These are phyloP conservation scores for Charadrius vociferus DNA, from an alignment of 2,113 vertebrate species.

Conservation along the genomic window DNA sequence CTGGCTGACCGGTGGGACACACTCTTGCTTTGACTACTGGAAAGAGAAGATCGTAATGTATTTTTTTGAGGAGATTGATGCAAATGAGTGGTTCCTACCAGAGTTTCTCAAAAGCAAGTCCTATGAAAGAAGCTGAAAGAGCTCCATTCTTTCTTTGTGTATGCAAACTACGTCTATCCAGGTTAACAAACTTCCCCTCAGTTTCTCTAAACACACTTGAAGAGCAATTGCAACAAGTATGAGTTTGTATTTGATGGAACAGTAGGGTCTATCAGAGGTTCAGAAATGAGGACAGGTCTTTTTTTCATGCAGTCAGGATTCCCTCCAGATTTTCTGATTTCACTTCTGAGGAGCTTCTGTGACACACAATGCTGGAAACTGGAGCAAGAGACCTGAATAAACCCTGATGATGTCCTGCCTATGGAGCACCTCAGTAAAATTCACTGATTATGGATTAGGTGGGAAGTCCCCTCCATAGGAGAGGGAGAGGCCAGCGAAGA, in stretches of 20 bases:
- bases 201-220: background rate
- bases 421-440: background rate
- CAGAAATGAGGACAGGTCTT: background rate
- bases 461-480: background rate
- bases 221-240: background rate
- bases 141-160: background rate
- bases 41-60: background rate
- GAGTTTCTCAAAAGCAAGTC: background rate
- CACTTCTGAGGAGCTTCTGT: background rate
- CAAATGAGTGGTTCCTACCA: background rate
- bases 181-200: background rate
- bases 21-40: background rate
- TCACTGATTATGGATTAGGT: background rate
- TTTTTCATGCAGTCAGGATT: background rate
- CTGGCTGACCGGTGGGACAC: background rate
- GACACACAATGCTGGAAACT: background rate
- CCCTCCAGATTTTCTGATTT: background rate
- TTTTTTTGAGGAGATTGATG: background rate
- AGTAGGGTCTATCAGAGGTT: background rate
- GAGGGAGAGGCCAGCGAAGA: background rate
- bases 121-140: background rate
- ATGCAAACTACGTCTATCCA: background rate
- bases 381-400: background rate
- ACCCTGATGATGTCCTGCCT: background rate
- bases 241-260: background rate